Conservation (phyloP, 2,888 invertebrate species). For the Agrotis ipsilon region DNA sequence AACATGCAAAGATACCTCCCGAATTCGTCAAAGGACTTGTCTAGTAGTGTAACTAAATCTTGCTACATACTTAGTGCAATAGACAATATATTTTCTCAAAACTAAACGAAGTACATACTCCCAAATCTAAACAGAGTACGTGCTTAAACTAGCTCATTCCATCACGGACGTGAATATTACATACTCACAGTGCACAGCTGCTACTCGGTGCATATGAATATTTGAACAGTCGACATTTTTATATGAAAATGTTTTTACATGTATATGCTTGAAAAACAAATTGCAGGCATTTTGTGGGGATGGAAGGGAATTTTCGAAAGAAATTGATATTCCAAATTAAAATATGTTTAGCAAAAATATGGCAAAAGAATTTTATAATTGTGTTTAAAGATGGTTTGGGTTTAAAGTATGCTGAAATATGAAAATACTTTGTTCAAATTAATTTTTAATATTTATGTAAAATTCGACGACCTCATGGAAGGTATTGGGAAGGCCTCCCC, state of each 20-base stretch:
- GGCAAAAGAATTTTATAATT: too few relatives aligned
- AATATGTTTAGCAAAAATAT: neutral
- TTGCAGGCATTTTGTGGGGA: neutral
- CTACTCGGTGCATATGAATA: constrained; percentile 3
- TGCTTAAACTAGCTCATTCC: constrained; percentile 21
- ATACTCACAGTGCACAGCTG: constrained; percentile 21
- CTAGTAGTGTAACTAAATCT: neutral
- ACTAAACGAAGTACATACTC: neutral
- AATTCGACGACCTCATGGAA: too few relatives aligned
- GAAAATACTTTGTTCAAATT: too few relatives aligned
- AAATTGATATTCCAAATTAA: neutral
- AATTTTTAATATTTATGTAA: too few relatives aligned
- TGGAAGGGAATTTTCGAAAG: neutral
- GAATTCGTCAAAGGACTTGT: too few relatives aligned
- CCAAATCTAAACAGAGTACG: neutral
- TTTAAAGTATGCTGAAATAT: too few relatives aligned
- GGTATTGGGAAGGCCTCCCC: too few relatives aligned
- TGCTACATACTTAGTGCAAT: neutral
- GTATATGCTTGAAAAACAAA: neutral
- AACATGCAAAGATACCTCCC: too few relatives aligned
- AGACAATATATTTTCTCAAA: neutral
- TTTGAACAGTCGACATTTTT: constrained; percentile 1
- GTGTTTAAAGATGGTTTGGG: too few relatives aligned
- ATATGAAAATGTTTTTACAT: neutral
- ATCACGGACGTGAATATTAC: constrained; percentile 40